Conservation (phyloP, 2,888 invertebrate genomes). For the Acholoe squamosa region DNA sequence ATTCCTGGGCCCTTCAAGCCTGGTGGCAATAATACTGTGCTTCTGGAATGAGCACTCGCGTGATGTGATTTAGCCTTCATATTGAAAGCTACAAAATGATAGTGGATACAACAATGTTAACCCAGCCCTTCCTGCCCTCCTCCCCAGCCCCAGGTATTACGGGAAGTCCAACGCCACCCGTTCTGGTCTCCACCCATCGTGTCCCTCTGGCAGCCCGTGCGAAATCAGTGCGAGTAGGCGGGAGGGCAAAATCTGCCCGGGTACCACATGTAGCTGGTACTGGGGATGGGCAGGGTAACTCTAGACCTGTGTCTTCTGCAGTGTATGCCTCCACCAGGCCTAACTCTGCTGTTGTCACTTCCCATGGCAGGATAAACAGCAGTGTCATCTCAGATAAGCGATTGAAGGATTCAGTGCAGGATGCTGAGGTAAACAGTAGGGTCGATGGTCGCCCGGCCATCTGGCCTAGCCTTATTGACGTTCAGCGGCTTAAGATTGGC, state of each 20-base stretch:
- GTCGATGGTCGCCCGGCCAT: background rate
- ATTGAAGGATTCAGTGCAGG: background rate
- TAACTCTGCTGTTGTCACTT: background rate
- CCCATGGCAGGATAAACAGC: background rate
- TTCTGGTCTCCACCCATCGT: background rate
- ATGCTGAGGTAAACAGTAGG: background rate
- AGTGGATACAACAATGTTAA: background rate
- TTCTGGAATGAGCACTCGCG: too few species aligned
- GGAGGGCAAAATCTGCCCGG: background rate
- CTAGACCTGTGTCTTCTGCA: background rate
- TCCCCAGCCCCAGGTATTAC: background rate
- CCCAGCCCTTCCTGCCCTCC: background rate
- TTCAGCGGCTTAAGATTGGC: constrained; percentile 33
- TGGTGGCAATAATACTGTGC: too few species aligned
- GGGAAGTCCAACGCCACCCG: background rate
- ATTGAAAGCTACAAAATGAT: background rate
- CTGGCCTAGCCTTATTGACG: constrained; percentile 46
- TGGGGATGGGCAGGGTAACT: background rate
- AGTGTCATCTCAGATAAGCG: background rate
- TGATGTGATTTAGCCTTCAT: too few species aligned
- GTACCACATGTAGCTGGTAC: background rate
- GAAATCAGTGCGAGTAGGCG: background rate
- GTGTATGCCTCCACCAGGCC: background rate
- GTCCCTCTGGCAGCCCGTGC: background rate
- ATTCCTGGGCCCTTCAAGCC: too few species aligned